Percentiles rank a stretch among this genome's conserved stretches.
phyloP scores from a whole-genome alignment of 2,888 invertebrate species.

The Scaptomyza parva region DNA sequence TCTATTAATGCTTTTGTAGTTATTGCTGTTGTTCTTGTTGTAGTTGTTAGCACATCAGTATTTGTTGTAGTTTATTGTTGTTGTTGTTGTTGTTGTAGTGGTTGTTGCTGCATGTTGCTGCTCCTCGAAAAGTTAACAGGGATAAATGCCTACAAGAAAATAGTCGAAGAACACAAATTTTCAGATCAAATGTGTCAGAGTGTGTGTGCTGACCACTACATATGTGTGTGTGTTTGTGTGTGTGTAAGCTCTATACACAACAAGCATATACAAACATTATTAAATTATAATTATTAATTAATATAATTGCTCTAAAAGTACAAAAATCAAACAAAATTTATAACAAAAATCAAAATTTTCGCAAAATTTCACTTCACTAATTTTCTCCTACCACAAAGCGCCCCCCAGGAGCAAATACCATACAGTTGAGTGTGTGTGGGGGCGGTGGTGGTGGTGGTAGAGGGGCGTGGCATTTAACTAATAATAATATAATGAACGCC shows the following conservation, averaged over 20 bases:
- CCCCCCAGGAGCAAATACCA: constrained; percentile 17
- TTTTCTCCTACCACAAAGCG: constrained; percentile 22
- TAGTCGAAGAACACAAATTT: constrained; percentile 68
- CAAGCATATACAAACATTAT: constrained; percentile 54
- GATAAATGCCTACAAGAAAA: constrained; percentile 85
- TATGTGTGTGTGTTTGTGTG: constrained; percentile 28
- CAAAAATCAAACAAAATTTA: too few relatives aligned
- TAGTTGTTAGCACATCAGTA: constrained; percentile 50
- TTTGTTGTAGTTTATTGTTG: constrained; percentile 43
- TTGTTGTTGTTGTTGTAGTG: constrained; percentile 57
- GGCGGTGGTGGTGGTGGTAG: too few relatives aligned
- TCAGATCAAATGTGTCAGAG: constrained; percentile 14
- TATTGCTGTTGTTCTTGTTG: constrained; percentile 51
- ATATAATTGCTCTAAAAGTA: constrained; percentile 21
- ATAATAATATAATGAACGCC: constrained; percentile 53
- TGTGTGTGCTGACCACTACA: constrained; percentile 51
- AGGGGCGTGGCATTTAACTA: constrained; percentile 68
- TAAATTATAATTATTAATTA: constrained; percentile 17
- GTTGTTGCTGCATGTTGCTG: constrained; percentile 68
- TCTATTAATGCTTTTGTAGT: constrained; percentile 63
- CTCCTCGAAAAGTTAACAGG: constrained; percentile 85
- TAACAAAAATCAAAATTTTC: constrained; percentile 2
- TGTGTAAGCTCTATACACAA: constrained; percentile 49
- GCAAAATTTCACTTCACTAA: constrained; percentile 21
- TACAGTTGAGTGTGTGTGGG: not conserved